phyloP scores from a whole-genome alignment of 2,113 vertebrate genomes.

The Scomber colias region DNA sequence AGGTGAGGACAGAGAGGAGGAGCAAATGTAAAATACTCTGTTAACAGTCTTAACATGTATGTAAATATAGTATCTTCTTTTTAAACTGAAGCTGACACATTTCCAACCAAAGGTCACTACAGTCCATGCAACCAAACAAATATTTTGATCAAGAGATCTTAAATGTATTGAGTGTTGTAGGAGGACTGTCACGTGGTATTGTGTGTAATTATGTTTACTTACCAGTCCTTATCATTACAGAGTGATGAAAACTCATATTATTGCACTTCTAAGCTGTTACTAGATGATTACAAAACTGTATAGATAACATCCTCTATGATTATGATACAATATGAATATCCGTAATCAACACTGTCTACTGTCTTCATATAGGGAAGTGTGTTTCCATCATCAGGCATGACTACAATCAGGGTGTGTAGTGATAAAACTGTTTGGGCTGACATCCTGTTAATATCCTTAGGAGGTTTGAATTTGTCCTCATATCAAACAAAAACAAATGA shows the following conservation, averaged over 20 bases:
- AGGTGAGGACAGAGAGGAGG: conserved; percentile 77
- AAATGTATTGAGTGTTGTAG: not conserved
- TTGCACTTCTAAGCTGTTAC: conserved; percentile 16
- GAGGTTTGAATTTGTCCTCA: conserved; percentile 6
- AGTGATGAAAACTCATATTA: conserved; percentile 36
- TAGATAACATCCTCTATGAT: conserved; percentile 22
- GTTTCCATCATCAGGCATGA: conserved; percentile 23
- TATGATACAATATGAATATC: conserved; percentile 26
- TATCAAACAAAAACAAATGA: conserved; percentile 3
- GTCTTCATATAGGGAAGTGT: not conserved
- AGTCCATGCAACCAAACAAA: not conserved
- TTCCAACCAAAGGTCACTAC: not conserved
- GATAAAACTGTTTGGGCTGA: conserved; percentile 38
- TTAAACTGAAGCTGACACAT: not conserved
- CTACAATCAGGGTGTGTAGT: conserved; percentile 2
- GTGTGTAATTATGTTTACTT: conserved; percentile 24
- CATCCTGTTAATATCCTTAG: conserved; percentile 40
- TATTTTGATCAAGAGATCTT: not conserved
- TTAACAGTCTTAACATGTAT: not conserved
- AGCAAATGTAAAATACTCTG: not conserved
- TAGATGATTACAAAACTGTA: conserved; percentile 36
- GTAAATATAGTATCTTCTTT: not conserved
- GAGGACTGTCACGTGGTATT: not conserved
- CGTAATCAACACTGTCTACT: conserved; percentile 12
- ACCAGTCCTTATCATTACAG: not conserved